phyloP scores from a whole-genome alignment of 92 coral and sea anemone genomes.

The Phenganax subtilis region DNA sequence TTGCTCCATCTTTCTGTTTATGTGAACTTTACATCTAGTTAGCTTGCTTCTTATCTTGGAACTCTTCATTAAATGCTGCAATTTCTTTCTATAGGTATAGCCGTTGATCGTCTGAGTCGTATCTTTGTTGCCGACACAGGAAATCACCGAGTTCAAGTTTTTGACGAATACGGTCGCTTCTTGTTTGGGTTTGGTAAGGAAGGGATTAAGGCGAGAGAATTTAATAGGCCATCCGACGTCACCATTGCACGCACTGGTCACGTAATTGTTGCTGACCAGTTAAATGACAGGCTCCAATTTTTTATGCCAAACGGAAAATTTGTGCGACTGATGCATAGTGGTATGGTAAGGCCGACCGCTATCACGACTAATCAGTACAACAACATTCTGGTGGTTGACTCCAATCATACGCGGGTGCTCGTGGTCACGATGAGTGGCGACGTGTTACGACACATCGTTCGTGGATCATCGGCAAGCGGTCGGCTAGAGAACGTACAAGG shows the following conservation, averaged over 20 bases:
- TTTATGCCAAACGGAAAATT: slow-evolving; percentile 29
- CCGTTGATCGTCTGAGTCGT: slow-evolving; percentile 37
- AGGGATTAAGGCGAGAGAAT: slow-evolving; percentile 17
- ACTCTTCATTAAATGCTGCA: not conserved
- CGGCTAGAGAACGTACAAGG: slow-evolving; percentile 31
- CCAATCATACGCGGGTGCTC: slow-evolving; percentile 19
- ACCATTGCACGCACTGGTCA: slow-evolving; percentile 27
- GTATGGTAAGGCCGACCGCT: slow-evolving; percentile 3
- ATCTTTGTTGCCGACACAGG: slow-evolving; percentile 34
- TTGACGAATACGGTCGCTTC: slow-evolving; percentile 26
- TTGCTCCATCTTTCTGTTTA: not conserved
- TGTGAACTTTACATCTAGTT: not conserved
- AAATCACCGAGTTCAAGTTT: slow-evolving; percentile 28
- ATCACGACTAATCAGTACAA: slow-evolving; percentile 23
- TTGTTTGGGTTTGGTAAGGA: slow-evolving; percentile 25
- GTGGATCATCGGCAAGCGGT: not conserved
- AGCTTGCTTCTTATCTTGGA: not conserved
- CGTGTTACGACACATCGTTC: slow-evolving; percentile 26
- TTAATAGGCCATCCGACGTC: slow-evolving; percentile 39
- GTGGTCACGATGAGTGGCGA: slow-evolving; percentile 27
- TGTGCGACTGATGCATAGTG: slow-evolving; percentile 6
- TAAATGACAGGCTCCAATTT: slow-evolving; percentile 27
- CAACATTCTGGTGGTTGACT: slow-evolving; percentile 20
- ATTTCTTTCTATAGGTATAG: slow-evolving; percentile 1
- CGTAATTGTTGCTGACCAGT: slow-evolving; percentile 27